Evolutionary conservation across 1,140 invertebrate genomes (phyloP).

Genomic region (Drosophila aff.): DNA sequence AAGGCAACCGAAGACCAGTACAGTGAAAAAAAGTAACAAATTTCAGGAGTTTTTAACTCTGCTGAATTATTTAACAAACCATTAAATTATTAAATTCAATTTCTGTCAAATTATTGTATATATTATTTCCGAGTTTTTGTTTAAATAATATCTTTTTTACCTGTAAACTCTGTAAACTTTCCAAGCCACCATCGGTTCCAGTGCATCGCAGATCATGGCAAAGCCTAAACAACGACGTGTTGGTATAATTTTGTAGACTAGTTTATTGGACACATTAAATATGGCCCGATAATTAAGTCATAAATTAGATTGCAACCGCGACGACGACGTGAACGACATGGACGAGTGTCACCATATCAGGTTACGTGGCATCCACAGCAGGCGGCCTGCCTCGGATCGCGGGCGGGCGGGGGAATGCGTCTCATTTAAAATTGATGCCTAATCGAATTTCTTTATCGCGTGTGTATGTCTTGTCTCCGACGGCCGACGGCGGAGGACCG

Average conservation of each 20-base stretch:
- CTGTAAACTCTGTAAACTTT: too few species aligned
- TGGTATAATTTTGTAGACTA: constrained; percentile 85
- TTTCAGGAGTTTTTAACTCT: too few species aligned
- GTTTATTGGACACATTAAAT: constrained; percentile 85
- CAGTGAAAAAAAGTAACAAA: constrained; percentile 12
- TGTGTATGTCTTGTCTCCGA: constrained; percentile 74
- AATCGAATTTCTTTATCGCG: constrained; percentile 84
- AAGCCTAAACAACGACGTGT: constrained; percentile 80
- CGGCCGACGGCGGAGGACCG: constrained; percentile 7
- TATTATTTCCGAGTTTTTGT: not conserved
- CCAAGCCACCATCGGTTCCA: not conserved
- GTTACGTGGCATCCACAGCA: constrained; percentile 80
- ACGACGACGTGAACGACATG: constrained; percentile 66
- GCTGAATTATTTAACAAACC: too few species aligned
- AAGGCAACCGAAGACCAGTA: constrained; percentile 55
- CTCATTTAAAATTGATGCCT: constrained; percentile 84
- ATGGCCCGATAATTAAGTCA: constrained; percentile 85
- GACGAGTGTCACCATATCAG: constrained; percentile 80
- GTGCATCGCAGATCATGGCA: constrained; percentile 38
- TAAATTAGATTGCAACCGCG: constrained; percentile 84
- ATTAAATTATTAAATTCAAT: too few species aligned
- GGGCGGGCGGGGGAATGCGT: constrained; percentile 53
- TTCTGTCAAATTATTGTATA: too few species aligned
- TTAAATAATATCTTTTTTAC: too few species aligned
- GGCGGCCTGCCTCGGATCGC: constrained; percentile 44